Evolutionary conservation across 2,888 invertebrate genomes (phyloP), one percentile per base, ranked within the genome.

Genomic region (Lasius fuliginosus): DNA sequence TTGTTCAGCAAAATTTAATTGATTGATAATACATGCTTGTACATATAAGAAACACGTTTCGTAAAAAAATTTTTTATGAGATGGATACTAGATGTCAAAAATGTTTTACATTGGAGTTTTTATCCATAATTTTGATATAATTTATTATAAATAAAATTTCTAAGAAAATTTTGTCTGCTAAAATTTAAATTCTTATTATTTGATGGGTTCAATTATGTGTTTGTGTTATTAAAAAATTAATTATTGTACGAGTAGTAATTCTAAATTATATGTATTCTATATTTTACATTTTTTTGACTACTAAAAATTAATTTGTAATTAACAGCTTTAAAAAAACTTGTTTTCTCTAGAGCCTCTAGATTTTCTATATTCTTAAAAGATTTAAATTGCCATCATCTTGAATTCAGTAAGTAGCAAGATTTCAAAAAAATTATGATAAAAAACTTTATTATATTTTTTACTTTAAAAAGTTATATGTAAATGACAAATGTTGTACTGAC

Each of bases 141-240:
- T 49, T 1, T 12, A 68, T 68, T 68, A 11, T 42, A 18, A 27
- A 18, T 15, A 46, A 27, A 46, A 30, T 46, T 68, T 18, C 11
- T 18, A 46, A 18, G 11, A 64, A 68, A 68, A 49, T 18, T 27
- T 18, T 23, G 0, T 30, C 1, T 42, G 8, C 3, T 4, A 46
- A 9, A n/a, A 69, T 6, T 49, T 49, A 69, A 69, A 8, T 23
- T 12, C 2, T 53, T n/a, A n/a, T 30, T 46, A 53, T 71, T 53
- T 53, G 3, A 53, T 5, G 6, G 0, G 2, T 23, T 27, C 15
- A 15, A 23, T 56, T 56, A 49, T 46, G 18, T 49, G 2, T 42
- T 23, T 40, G 11, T 46, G 27, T 68, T 68, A 68, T 46, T 68
- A 27, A 68, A 33, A 49, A n/a, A 33, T 53, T 69, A 33, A 33